Base-by-base conservation (phyloP, 2,797 vertebrate genomes). In the Chelon labrosus region DNA sequence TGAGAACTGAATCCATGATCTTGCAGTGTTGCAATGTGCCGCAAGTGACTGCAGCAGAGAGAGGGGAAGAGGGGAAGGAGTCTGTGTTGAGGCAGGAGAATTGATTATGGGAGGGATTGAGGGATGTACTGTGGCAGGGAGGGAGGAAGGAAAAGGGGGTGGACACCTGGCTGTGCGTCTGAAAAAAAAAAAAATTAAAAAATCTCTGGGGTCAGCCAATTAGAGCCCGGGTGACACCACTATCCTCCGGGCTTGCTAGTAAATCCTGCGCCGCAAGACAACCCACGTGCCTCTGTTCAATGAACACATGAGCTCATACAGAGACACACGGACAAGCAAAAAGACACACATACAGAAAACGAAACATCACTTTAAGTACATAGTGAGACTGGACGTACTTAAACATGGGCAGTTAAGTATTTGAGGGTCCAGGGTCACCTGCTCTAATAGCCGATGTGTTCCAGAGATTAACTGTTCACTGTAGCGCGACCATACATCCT, bases 131-230 rank as follows among this genome's bases (percentile, higher is more conserved):
- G 54, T 39, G 55, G 56, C 59, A 73, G 39, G 64, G 41, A 79
- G 60, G 37, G 49, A 75, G 58, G 42, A 31, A 60, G 60, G 66
- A 46, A 42, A 76, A 59, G 41, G 65, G 67, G 82, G 49, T 58
- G 73, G 78, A 77, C 65, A 80, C 76, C 79, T 70, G 75, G 73
- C 79, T 76, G 73, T 60, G 80, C 75, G 75, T 83, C 85, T 83
- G 73, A 63, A 68, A 3, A 52, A 60, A 75, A 83, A 81, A n/a
- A n/a, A n/a, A n/a, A n/a, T n/a, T n/a, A n/a, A n/a, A n/a, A 69
- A 87, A 86, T 85, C 84, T 88, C 84, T 65, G 46, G 88, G 88
- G 89, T 91, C 87, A 86, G 84, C 84, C 90, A 92, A 91, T 93
- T 92, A 92, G 71, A 88, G 57, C 58, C 71, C 68, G 69, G 79